Base-by-base conservation (phyloP, 2,797 vertebrate genomes). In the Clarias laeviceps region DNA sequence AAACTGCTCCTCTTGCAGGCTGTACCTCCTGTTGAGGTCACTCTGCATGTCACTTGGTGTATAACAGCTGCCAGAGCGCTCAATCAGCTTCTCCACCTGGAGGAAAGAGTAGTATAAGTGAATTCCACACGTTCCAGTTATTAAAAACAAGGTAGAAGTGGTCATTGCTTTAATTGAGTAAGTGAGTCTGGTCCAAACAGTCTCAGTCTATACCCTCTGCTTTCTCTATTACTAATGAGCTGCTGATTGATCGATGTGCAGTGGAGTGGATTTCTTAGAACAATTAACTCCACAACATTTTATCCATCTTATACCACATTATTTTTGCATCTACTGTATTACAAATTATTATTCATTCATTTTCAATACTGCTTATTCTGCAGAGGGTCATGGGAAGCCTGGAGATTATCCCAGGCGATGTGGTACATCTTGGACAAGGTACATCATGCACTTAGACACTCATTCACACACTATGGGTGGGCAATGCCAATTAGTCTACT, bases 1-100 rank as follows among this genome's bases (percentile, higher is more conserved):
- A 27, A 57, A 66, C 22, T 84, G 66, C 61, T 82, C 68, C 8
- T 78, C 65, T 7, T 12, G 24, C 3, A 81, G n/a, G 29, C 86
- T 84, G 69, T 61, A 81, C 29, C 62, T 84, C 37, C 86, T 81
- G 12, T 81, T 50, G 2, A 87, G 11, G 18, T 84, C 85, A 0
- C 0, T 27, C 14, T 91, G 89, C 56, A 85, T 80, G 17, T 1
- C 1, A 2, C 86, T 82, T 79, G 91, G 92, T n/a, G 88, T 56
- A 20, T 27, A 34, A 54, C 74, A 86, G 5, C 89, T 89, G 0
- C 94, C 92, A 0, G 91, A 92, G 61, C 84, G 86, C 85, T 88
- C 87, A 3, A 92, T 91, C 89, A 96, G 88, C 0, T 15, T 50
- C 2, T 96, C 92, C 4, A 96, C 92, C 95, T 96, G 88, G 18